Evolutionary conservation across 1,140 invertebrate genomes (phyloP).

Genomic region (Zaprionus ghesquierei): DNA sequence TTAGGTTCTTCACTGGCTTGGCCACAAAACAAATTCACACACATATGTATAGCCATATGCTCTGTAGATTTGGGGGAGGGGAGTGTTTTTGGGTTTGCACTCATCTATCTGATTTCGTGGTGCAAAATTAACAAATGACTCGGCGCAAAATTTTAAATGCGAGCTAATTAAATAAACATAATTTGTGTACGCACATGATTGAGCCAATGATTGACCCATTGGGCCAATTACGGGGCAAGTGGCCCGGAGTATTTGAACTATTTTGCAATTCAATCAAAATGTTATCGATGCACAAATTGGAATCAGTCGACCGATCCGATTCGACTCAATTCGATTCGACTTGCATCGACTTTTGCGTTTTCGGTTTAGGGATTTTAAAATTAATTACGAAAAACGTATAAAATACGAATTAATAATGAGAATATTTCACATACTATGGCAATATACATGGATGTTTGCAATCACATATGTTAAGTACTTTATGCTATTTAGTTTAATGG

Average conservation of each 20-base stretch:
- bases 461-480: too few species aligned
- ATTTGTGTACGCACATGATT: constrained; percentile 59
- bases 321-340: neutral
- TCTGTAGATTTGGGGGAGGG: neutral
- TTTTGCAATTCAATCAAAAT: constrained; percentile 21
- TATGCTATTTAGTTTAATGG: neutral
- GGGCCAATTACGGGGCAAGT: constrained; percentile 19
- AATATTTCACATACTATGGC: neutral
- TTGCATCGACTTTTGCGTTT: neutral
- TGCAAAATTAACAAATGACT: constrained; percentile 17
- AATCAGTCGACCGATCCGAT: constrained; percentile 4
- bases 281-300: constrained; percentile 19
- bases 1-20: neutral
- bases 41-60: neutral
- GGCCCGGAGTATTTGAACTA: constrained; percentile 11
- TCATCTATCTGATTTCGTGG: neutral
- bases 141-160: constrained; percentile 36
- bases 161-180: constrained; percentile 65
- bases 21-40: too few species aligned
- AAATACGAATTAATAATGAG: neutral
- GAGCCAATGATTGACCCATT: constrained; percentile 43
- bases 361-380: neutral
- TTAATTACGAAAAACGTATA: neutral
- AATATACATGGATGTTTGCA: too few species aligned
- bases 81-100: neutral